Evolutionary conservation across 2,797 vertebrate genomes (phyloP), one percentile per base, ranked within the genome.

Genomic region (Acipenser transmontanus): DNA sequence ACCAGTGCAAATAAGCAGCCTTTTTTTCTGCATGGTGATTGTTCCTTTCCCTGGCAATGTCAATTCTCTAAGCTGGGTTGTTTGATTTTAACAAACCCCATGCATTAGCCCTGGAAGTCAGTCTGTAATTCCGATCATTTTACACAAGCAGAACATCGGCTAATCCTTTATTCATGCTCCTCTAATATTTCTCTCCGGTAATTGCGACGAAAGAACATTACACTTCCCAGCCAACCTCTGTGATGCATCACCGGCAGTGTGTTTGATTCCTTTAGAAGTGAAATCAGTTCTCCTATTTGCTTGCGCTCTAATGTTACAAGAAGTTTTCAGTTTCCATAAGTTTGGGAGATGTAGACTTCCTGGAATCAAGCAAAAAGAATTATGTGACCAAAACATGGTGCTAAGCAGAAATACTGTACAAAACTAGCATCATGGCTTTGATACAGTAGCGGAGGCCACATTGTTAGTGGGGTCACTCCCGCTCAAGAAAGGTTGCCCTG

Each of bases 301-400:
- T 67, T n/a, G 52, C 20, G 34, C 50, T 47, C n/a, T 11, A 50
- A 60, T 20, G 51, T 14, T 49, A 47, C 20, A 49, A n/a, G 11
- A 7, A 17, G 64, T 70, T 71, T 71, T 66, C 66, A 54, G 54
- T 66, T 66, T 78, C 74, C 64, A 75, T 77, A 34, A 34, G 34
- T 34, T 34, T 34, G 34, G 34, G 34, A 34, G 34, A 34, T 34
- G 34, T 34, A 34, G 34, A 34, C 34, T 34, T 34, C 34, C 34
- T 34, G 34, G 34, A 34, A 34, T 34, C 34, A 34, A 34, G 34
- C 34, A 34, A 34, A 34, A 34, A 34, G 2, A 34, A 34, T 34
- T 34, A 34, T 34, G 34, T 34, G 34, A 34, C 34, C 34, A 34
- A 34, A 34, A 34, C 34, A 4, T 34, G 34, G 34, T 34, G 34